These are phyloP conservation scores for Hylomyscus alleni DNA, from an alignment of 2,797 vertebrate genomes.

Conservation along the genomic window DNA sequence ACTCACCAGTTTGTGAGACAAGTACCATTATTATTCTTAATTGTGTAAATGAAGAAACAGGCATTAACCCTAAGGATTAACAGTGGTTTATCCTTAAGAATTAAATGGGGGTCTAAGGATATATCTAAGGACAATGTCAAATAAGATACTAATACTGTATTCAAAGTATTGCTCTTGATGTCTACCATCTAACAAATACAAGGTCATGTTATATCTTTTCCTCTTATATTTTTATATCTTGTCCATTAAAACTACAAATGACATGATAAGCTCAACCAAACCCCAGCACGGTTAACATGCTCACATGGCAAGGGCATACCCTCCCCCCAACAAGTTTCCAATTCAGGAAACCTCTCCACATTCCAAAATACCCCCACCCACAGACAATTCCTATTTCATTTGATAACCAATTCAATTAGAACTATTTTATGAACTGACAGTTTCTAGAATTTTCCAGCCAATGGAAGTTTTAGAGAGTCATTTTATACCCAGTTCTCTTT, in stretches of 20 bases:
- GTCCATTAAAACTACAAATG: neutral
- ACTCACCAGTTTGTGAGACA: neutral
- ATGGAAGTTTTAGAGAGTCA: neutral
- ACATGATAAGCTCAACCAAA: neutral
- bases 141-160: neutral
- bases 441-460: conserved; percentile 32
- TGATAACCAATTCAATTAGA: neutral
- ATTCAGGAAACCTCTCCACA: neutral
- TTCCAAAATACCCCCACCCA: neutral
- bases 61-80: conserved; percentile 19
- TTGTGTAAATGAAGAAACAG: neutral
- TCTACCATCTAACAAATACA: neutral
- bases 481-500: neutral
- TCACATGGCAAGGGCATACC: neutral
- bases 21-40: neutral
- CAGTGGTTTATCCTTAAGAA: neutral
- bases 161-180: neutral
- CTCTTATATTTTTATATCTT: neutral
- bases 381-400: neutral
- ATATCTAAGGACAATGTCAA: neutral
- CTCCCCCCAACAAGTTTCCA: neutral
- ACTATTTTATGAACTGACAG: neutral
- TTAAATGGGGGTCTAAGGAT: neutral
- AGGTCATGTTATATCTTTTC: neutral
- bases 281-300: neutral